Percentiles rank a stretch among this genome's conserved stretches.
phyloP scores from a whole-genome alignment of 2,113 vertebrate genomes.

The Protomyctophum bolini region DNA sequence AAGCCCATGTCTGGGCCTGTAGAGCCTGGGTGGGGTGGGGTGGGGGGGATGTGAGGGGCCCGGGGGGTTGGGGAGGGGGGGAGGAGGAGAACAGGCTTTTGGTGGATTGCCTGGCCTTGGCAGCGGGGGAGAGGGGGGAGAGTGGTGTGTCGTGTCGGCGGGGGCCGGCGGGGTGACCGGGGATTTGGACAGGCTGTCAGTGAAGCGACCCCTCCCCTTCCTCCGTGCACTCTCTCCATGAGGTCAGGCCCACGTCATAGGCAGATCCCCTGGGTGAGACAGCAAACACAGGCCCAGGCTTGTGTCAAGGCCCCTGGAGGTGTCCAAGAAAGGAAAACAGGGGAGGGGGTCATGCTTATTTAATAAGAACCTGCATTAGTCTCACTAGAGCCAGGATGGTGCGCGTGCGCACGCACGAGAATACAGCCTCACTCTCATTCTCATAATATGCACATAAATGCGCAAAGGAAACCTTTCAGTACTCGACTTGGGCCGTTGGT shows the following conservation, averaged over 20 bases:
- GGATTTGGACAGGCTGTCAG: conserved; percentile 63
- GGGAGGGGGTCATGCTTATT: conserved; percentile 46
- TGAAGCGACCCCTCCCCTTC: conserved; percentile 50
- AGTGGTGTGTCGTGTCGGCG: conserved; percentile 30
- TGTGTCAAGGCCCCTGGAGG: conserved; percentile 68
- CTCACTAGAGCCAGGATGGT: conserved; percentile 29
- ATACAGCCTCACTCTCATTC: background rate
- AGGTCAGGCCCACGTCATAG: conserved; percentile 70
- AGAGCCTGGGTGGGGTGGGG: conserved; percentile 17
- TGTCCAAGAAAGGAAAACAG: conserved; percentile 67
- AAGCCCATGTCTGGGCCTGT: conserved; percentile 8
- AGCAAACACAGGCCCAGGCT: conserved; percentile 70
- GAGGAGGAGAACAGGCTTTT: background rate
- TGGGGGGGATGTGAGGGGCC: background rate
- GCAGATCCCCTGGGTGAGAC: conserved; percentile 64
- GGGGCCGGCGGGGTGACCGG: conserved; percentile 49
- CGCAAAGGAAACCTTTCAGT: conserved; percentile 21
- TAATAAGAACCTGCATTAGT: conserved; percentile 60
- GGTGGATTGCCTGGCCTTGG: conserved; percentile 53
- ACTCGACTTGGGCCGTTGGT: background rate
- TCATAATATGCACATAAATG: background rate
- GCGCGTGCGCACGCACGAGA: background rate
- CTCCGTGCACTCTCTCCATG: conserved; percentile 60
- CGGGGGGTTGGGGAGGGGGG: background rate
- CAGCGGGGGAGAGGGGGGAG: conserved; percentile 24